Evolutionary conservation across 1,140 invertebrate genomes (phyloP), one percentile per base, ranked within the genome.

Genomic region (Mamestra configurata): DNA sequence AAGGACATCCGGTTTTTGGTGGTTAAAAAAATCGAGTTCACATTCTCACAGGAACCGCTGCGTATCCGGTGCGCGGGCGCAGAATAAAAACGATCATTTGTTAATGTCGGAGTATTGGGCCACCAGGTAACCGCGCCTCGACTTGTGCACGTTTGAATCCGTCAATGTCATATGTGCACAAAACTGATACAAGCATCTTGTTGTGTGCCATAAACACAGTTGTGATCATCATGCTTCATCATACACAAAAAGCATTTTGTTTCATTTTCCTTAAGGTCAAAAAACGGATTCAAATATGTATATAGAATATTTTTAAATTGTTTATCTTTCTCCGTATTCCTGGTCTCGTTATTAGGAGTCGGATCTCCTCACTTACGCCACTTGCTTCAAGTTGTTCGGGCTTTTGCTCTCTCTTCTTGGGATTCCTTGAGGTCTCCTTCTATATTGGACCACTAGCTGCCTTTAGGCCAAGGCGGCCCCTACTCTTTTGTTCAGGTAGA

Each of bases 1-100:
- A 94, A 94, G 93, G 93, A 94, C 93, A 93, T 94, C 93, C 93
- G 93, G 91, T 93, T 93, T 94, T 93, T 93, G 90, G 89, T 91
- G 86, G 86, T 88, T 88, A 89, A 92, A 93, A 93, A 94, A 93
- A 94, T 92, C 86, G 91, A 89, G 88, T 87, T 92, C 93, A 87
- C 90, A 92, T 94, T 94, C 93, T 92, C 93, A 94, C 92, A 93
- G 92, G 93, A 94, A 94, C 91, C 87, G 85, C 89, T 82, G 84
- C 86, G 90, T 91, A 94, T 94, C 93, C 93, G 93, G 93, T 93
- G 90, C 90, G 90, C 90, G 79, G 86, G 91, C 91, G 89, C 88
- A 82, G 85, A 89, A 90, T 87, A 93, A 92, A 93, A 93, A 93
- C 89, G 87, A 90, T 90, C 91, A 90, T 94, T 93, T 91, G 89